Percentiles rank a stretch among this genome's conserved stretches.
These are phyloP conservation scores for Tinea pellionella DNA, from an alignment of 2,888 invertebrate species.

Conservation along the genomic window DNA sequence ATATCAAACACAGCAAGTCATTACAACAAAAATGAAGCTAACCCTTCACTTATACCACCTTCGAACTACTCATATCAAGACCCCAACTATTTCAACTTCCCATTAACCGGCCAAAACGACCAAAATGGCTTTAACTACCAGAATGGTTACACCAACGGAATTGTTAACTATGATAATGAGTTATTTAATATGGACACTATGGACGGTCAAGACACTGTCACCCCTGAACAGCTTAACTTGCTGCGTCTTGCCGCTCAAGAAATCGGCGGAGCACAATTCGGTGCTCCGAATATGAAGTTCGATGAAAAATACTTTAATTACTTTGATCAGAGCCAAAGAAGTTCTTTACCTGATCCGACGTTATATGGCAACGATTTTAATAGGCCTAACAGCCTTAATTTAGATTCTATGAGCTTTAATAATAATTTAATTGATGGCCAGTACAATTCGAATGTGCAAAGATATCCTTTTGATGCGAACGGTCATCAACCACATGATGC, in stretches of 20 bases:
- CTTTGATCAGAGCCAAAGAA: constrained; percentile 60
- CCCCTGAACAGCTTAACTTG: constrained; percentile 57
- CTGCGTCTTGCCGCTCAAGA: constrained; percentile 62
- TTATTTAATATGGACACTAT: constrained; percentile 38
- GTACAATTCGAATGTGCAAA: constrained; percentile 30
- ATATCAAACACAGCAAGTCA: constrained; percentile 27
- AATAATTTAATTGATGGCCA: constrained; percentile 28
- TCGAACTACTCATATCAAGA: constrained; percentile 37
- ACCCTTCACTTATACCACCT: constrained; percentile 36
- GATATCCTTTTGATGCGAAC: constrained; percentile 36
- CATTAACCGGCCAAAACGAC: constrained; percentile 31
- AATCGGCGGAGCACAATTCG: constrained; percentile 59
- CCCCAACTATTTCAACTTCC: constrained; percentile 29
- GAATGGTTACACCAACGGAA: constrained; percentile 43
- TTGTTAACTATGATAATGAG: constrained; percentile 51
- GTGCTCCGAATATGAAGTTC: constrained; percentile 39
- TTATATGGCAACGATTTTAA: constrained; percentile 29
- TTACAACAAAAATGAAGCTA: constrained; percentile 35
- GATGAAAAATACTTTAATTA: constrained; percentile 55
- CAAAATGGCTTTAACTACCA: constrained; percentile 46
- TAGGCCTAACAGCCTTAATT: constrained; percentile 49
- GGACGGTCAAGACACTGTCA: constrained; percentile 40
- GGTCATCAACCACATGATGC: constrained; percentile 41
- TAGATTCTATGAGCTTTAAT: constrained; percentile 44
- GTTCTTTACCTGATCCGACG: constrained; percentile 47